These are phyloP conservation scores for Kryptolebias ocellatus DNA, from an alignment of 2,797 vertebrate species.

Conservation along the genomic window DNA sequence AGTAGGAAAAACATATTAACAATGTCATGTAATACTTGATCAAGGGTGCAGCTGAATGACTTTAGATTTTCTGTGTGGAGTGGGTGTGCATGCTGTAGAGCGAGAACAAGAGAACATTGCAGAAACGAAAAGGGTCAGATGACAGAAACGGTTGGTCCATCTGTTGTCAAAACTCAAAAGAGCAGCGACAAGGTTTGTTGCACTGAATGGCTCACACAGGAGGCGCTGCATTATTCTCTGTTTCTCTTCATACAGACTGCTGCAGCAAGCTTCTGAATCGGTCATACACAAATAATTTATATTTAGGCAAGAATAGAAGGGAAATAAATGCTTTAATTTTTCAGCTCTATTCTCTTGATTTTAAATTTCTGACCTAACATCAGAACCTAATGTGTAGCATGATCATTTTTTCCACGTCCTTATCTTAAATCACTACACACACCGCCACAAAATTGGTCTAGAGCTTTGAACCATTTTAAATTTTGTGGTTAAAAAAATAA, in stretches of 20 bases:
- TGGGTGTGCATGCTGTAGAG: conserved; percentile 3
- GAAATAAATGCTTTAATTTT: no score
- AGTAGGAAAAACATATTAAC: neutral
- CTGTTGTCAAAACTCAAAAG: conserved; percentile 78
- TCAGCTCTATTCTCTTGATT: no score
- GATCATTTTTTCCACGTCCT: neutral
- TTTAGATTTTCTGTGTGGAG: conserved; percentile 1
- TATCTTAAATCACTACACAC: neutral
- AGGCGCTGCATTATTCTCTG: neutral
- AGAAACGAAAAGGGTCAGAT: conserved; percentile 66
- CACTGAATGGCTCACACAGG: conserved; percentile 37
- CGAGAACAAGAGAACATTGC: conserved; percentile 30
- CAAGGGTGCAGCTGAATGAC: conserved; percentile 18
- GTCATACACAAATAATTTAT: no score
- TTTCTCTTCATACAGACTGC: neutral
- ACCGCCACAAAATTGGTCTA: neutral
- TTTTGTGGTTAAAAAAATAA: conserved; percentile 7
- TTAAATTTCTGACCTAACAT: neutral
- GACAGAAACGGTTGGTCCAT: conserved; percentile 78
- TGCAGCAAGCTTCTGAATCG: neutral
- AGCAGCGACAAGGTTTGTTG: conserved; percentile 61
- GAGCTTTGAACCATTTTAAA: no score
- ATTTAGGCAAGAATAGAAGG: no score
- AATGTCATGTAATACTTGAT: conserved; percentile 2
- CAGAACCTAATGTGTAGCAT: neutral